phyloP scores from a whole-genome alignment of 2,113 vertebrate genomes.

The Coptodon bakossiorum region DNA sequence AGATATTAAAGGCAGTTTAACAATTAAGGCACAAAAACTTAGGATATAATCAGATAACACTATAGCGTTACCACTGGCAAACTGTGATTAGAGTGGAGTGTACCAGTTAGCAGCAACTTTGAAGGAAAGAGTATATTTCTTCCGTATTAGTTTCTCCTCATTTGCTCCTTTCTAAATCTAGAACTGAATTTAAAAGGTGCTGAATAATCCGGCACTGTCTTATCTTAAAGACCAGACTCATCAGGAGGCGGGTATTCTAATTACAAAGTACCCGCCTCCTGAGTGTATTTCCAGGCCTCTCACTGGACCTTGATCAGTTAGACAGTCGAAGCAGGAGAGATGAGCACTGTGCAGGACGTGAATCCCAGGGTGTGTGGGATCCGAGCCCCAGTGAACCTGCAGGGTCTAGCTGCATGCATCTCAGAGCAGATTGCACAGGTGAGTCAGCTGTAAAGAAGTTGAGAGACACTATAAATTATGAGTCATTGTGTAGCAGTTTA shows the following conservation, averaged over 20 bases:
- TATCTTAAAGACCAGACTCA: not conserved
- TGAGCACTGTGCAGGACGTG: not conserved
- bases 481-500: not conserved
- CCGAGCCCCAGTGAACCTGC: not conserved
- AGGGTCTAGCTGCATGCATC: not conserved
- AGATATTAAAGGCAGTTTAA: not conserved
- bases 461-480: not conserved
- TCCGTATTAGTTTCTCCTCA: not conserved
- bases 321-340: not conserved
- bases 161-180: not conserved
- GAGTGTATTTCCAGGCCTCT: not conserved
- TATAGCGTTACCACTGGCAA: not conserved
- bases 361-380: not conserved
- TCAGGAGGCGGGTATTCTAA: not conserved
- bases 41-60: not conserved
- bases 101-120: not conserved
- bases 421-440: constrained; percentile 13
- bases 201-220: not conserved
- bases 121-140: not conserved
- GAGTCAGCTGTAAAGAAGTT: not conserved
- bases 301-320: not conserved
- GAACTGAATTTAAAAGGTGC: not conserved
- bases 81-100: not conserved
- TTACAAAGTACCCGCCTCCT: not conserved
- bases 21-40: not conserved